Conservation (phyloP, 2,113 vertebrate species). For the Hypanus sabinus region DNA sequence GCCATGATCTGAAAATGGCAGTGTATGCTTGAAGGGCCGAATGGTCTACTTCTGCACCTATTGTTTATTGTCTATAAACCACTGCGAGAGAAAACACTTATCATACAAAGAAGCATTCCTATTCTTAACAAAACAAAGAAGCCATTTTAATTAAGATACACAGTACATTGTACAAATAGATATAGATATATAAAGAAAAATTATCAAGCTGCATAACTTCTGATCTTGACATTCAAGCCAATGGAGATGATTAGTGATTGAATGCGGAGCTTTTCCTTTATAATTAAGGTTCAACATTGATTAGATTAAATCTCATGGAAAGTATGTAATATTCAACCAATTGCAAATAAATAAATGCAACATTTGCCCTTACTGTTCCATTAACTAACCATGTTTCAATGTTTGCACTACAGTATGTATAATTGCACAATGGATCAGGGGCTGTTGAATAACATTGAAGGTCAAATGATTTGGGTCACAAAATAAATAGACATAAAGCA, state of each 20-base stretch:
- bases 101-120: too few relatives aligned
- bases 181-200: not conserved
- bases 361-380: not conserved
- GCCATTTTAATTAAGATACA: too few relatives aligned
- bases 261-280: not conserved
- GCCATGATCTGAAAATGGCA: too few relatives aligned
- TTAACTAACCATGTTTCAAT: not conserved
- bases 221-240: not conserved
- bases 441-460: constrained; percentile 14
- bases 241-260: not conserved
- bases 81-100: too few relatives aligned
- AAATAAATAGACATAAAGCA: too few relatives aligned
- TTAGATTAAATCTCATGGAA: not conserved
- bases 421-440: not conserved
- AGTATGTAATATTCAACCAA: not conserved
- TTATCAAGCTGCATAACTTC: not conserved
- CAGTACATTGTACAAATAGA: too few relatives aligned
- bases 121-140: too few relatives aligned
- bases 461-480: not conserved
- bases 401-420: not conserved
- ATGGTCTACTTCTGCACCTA: too few relatives aligned
- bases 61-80: too few relatives aligned
- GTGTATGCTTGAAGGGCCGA: too few relatives aligned
- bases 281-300: not conserved
- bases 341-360: not conserved